Percentiles rank a stretch among this genome's conserved stretches.
phyloP scores from a whole-genome alignment of 1,140 invertebrate species.

The Drosophila pseudoananassae region DNA sequence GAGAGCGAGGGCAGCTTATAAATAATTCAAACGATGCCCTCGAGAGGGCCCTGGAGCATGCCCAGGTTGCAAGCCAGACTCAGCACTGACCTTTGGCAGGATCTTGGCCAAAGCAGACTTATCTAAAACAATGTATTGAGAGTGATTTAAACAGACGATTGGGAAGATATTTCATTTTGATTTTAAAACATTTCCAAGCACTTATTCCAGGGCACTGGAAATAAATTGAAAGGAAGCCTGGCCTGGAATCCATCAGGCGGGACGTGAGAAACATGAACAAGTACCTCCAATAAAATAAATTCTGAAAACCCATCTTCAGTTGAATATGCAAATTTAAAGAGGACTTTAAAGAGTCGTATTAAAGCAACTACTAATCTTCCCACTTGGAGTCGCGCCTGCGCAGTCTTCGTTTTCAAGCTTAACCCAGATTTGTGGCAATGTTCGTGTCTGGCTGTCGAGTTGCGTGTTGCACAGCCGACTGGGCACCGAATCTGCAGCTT shows the following conservation, averaged over 20 bases:
- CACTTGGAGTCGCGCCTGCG: slow-evolving; percentile 30
- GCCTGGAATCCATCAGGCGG: slow-evolving; percentile 45
- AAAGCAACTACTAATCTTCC: not conserved
- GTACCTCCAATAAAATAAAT: not conserved
- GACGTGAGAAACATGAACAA: slow-evolving; percentile 46
- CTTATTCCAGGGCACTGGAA: not conserved
- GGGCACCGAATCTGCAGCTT: slow-evolving; percentile 37
- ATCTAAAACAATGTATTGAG: not conserved
- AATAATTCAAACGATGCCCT: slow-evolving; percentile 67
- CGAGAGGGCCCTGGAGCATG: slow-evolving; percentile 19
- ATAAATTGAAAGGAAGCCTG: slow-evolving; percentile 26
- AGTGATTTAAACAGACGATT: not conserved
- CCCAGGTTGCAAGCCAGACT: slow-evolving; percentile 2
- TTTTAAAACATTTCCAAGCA: not conserved
- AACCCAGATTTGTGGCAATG: slow-evolving; percentile 54
- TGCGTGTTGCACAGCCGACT: slow-evolving; percentile 53
- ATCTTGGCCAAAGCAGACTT: not conserved
- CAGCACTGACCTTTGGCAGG: slow-evolving; percentile 56
- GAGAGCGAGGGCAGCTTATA: slow-evolving; percentile 54
- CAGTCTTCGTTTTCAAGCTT: slow-evolving; percentile 32
- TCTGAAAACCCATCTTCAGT: not conserved
- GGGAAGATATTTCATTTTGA: not conserved
- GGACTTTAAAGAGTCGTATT: not conserved
- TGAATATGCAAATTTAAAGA: not conserved
- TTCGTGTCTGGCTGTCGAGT: slow-evolving; percentile 47